A percentile compares a stretch with the other conserved stretches of the same genome.
Evolutionary conservation across 2,113 vertebrate genomes (phyloP).

Genomic region (Oxyura jamaicensis): DNA sequence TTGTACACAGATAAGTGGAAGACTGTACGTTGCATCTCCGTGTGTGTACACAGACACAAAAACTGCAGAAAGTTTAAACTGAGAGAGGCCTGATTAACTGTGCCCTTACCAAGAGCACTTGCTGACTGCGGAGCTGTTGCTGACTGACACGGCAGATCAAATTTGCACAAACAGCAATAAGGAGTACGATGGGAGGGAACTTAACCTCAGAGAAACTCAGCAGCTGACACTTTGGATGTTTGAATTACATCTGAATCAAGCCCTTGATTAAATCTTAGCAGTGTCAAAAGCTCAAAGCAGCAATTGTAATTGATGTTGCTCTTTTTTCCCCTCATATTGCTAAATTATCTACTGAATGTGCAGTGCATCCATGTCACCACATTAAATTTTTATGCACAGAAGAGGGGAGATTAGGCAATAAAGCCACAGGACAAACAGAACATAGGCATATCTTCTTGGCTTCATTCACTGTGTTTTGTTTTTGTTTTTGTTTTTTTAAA

Average conservation of each 20-base stretch:
- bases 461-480: neutral
- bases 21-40: neutral
- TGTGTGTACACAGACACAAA: neutral
- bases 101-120: neutral
- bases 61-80: neutral
- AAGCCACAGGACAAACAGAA: neutral
- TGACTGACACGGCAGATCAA: conserved; percentile 25
- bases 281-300: conserved; percentile 39
- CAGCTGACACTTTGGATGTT: neutral
- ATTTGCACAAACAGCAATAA: conserved; percentile 46
- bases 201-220: conserved; percentile 30
- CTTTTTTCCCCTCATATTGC: neutral
- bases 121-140: neutral
- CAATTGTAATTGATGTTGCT: conserved; percentile 25
- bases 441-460: conserved; percentile 21
- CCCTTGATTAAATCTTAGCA: conserved; percentile 45
- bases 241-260: conserved; percentile 34
- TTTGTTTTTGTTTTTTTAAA: neutral
- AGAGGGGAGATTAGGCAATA: neutral
- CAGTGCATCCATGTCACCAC: neutral
- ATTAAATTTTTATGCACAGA: neutral
- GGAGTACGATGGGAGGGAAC: neutral
- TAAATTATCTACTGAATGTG: conserved; percentile 15
- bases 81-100: neutral
- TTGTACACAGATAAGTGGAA: neutral